phyloP scores from a whole-genome alignment of 1,140 invertebrate species.

The Bombus soroeensis region DNA sequence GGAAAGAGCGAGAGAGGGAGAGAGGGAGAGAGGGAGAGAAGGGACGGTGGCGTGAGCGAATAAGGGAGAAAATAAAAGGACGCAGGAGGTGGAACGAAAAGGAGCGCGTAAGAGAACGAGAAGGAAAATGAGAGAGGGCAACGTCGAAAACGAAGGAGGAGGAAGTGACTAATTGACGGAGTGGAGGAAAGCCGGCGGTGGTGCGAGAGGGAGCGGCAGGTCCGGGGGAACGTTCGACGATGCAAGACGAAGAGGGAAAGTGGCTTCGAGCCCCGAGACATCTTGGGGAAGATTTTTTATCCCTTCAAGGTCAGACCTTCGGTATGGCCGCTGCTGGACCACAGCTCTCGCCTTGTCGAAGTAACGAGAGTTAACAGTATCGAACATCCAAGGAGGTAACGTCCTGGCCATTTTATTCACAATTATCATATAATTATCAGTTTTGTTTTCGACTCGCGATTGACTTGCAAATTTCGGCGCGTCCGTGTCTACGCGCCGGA shows the following conservation, averaged over 20 bases:
- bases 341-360: constrained; percentile 65
- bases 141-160: constrained; percentile 57
- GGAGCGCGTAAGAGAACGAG: constrained; percentile 14
- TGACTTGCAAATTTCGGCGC: constrained; percentile 10
- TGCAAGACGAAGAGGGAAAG: constrained; percentile 51
- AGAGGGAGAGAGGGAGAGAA: not conserved
- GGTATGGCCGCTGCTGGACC: constrained; percentile 78
- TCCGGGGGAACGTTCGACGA: constrained; percentile 1
- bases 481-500: too few species aligned
- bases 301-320: constrained; percentile 81
- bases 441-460: constrained; percentile 30
- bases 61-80: constrained; percentile 16
- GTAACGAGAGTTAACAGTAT: constrained; percentile 67
- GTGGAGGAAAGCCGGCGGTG: constrained; percentile 56
- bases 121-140: constrained; percentile 12
- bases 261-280: constrained; percentile 68
- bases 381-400: constrained; percentile 71
- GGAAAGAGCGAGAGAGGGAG: not conserved
- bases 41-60: not conserved
- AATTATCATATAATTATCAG: not conserved
- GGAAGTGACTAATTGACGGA: constrained; percentile 69
- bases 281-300: constrained; percentile 78
- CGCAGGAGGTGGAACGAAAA: constrained; percentile 18
- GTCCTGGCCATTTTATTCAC: constrained; percentile 38
- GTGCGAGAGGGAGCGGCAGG: constrained; percentile 40